Conservation (phyloP, 92 coral and sea anemone genomes). For the Desmophyllum pertusum region DNA sequence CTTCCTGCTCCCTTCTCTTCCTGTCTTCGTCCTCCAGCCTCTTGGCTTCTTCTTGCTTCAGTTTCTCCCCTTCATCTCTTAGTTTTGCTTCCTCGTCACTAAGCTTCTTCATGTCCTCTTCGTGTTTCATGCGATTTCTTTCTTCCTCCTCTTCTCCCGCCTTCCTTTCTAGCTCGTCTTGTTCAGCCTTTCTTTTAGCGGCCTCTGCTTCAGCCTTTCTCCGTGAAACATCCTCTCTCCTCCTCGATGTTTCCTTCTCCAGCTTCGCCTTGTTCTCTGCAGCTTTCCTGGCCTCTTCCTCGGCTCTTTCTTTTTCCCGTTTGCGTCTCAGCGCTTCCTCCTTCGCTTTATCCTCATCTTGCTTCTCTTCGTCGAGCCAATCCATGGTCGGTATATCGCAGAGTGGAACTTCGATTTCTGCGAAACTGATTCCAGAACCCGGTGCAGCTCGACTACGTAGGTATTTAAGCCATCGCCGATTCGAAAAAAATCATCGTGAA, state of each 20-base stretch:
- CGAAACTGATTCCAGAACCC: slow-evolving; percentile 93
- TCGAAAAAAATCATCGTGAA: slow-evolving; percentile 96
- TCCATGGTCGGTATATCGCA: slow-evolving; percentile 94
- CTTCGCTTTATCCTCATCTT: slow-evolving; percentile 84
- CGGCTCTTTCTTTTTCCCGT: slow-evolving; percentile 70
- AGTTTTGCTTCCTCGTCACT: slow-evolving; percentile 65
- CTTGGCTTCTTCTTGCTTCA: slow-evolving; percentile 68
- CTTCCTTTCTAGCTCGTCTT: slow-evolving; percentile 67
- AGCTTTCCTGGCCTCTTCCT: slow-evolving; percentile 69
- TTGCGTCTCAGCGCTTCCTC: slow-evolving; percentile 64
- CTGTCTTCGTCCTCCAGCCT: slow-evolving; percentile 77
- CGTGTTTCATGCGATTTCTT: slow-evolving; percentile 37
- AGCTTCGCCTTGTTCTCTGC: slow-evolving; percentile 62
- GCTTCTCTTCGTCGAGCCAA: slow-evolving; percentile 95
- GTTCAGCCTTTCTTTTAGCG: slow-evolving; percentile 69
- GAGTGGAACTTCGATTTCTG: slow-evolving; percentile 96
- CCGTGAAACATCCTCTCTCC: slow-evolving; percentile 65
- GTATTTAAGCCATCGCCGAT: slow-evolving; percentile 86
- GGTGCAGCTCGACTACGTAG: slow-evolving; percentile 95
- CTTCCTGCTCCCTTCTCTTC: slow-evolving; percentile 84
- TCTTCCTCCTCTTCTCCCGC: slow-evolving; percentile 59
- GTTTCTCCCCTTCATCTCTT: slow-evolving; percentile 60
- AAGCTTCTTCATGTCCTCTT: slow-evolving; percentile 66
- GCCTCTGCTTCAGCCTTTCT: slow-evolving; percentile 79
- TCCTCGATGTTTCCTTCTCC: slow-evolving; percentile 62